Evolutionary conservation across 92 coral and sea anemone species (phyloP).

Genomic region (Palythoa caribaeorum): DNA sequence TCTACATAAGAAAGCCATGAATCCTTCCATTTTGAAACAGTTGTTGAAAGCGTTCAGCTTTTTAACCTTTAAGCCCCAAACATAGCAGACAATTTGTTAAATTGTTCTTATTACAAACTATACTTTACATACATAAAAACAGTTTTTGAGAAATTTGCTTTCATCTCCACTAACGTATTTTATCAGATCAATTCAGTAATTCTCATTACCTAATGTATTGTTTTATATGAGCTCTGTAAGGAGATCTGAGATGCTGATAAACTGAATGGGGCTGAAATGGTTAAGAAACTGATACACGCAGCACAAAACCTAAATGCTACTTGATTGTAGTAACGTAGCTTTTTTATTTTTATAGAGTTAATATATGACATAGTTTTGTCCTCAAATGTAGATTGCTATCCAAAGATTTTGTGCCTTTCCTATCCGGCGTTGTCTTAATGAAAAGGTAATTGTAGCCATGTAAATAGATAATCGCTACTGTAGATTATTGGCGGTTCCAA

Average conservation of each 20-base stretch:
- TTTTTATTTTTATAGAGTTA: constrained; percentile 14
- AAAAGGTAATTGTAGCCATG: neutral
- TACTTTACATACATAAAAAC: neutral
- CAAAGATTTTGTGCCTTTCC: neutral
- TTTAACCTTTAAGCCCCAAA: neutral
- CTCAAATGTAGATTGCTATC: neutral
- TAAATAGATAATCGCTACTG: neutral
- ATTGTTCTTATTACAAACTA: too few relatives aligned
- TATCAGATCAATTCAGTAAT: neutral
- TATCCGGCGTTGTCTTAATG: neutral
- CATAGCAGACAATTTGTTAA: neutral
- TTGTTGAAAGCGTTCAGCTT: too few relatives aligned
- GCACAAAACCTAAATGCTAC: neutral
- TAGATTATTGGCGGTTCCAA: neutral
- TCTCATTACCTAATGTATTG: neutral
- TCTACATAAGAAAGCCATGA: too few relatives aligned
- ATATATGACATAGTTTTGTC: neutral
- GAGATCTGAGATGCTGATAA: neutral
- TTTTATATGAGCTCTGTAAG: neutral
- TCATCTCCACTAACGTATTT: too few relatives aligned
- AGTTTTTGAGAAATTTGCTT: neutral
- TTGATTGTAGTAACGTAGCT: neutral
- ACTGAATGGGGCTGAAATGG: neutral
- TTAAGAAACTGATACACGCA: neutral
- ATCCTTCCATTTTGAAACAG: too few relatives aligned